Conservation (phyloP, 2,888 invertebrate genomes). For the Glyphotaelius pellucidus region DNA sequence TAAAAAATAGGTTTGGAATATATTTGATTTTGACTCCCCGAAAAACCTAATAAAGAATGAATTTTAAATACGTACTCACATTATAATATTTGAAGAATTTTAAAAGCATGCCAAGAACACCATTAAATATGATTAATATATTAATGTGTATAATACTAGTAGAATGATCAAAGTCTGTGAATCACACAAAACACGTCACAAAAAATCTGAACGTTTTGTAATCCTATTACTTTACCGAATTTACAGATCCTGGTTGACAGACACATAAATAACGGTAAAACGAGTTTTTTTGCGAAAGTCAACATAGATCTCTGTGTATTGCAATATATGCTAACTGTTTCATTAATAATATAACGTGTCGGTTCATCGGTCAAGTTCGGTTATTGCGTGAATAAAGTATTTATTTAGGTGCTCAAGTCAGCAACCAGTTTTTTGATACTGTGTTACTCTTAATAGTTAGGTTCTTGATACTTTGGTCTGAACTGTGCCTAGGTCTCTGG, state of each 20-base stretch:
- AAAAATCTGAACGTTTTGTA: neutral
- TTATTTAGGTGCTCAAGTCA: neutral
- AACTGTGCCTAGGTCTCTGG: neutral
- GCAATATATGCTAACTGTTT: neutral
- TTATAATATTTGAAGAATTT: neutral
- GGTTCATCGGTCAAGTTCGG: neutral
- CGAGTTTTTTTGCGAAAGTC: neutral
- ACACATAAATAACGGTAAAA: neutral
- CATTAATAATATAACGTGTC: neutral
- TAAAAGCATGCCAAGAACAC: neutral
- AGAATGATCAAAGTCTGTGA: no score
- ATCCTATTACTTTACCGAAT: neutral
- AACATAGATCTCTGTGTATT: neutral
- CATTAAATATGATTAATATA: neutral
- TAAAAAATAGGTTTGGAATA: neutral
- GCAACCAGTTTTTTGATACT: neutral
- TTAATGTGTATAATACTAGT: no score
- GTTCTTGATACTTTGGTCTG: neutral
- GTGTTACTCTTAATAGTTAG: no score
- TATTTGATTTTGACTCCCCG: neutral
- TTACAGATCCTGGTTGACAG: neutral
- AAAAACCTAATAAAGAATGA: neutral
- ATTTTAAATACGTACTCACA: neutral
- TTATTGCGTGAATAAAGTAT: neutral
- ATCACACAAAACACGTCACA: neutral